phyloP scores from a whole-genome alignment of 2,113 vertebrate species.

The Coptodon bakossiorum region DNA sequence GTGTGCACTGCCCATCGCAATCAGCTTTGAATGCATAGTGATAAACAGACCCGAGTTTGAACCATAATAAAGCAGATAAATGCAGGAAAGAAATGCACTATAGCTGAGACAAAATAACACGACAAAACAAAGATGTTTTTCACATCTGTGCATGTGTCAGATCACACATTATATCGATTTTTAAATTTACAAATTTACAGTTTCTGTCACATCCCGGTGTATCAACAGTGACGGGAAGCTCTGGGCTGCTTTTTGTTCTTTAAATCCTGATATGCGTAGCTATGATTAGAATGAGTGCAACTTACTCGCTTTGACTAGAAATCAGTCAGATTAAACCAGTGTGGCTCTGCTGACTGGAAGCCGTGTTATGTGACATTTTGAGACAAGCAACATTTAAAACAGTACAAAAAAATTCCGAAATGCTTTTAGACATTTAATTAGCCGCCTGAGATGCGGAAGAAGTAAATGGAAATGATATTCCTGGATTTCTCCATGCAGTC shows the following conservation, averaged over 20 bases:
- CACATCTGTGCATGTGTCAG: not conserved
- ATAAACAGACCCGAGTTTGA: constrained; percentile 11
- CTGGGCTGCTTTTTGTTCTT: not conserved
- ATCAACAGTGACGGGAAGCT: not conserved
- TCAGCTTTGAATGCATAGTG: not conserved
- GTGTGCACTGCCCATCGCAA: not conserved
- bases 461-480: not conserved
- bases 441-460: not conserved
- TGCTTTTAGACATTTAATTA: not conserved
- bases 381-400: not conserved
- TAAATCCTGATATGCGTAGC: not conserved
- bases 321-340: constrained; percentile 4
- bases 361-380: not conserved
- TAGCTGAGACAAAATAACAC: not conserved
- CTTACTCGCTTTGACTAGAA: not conserved
- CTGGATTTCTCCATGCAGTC: not conserved
- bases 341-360: not conserved
- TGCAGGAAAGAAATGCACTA: constrained; percentile 6
- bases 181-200: not conserved
- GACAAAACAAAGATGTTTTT: not conserved
- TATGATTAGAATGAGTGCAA: not conserved
- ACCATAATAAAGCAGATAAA: not conserved
- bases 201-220: not conserved
- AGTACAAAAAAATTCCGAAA: not conserved
- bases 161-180: not conserved